A percentile compares a stretch with the other conserved stretches of the same genome.
These are phyloP conservation scores for Bufo gargarizans DNA, from an alignment of 2,113 vertebrate species.

Conservation along the genomic window DNA sequence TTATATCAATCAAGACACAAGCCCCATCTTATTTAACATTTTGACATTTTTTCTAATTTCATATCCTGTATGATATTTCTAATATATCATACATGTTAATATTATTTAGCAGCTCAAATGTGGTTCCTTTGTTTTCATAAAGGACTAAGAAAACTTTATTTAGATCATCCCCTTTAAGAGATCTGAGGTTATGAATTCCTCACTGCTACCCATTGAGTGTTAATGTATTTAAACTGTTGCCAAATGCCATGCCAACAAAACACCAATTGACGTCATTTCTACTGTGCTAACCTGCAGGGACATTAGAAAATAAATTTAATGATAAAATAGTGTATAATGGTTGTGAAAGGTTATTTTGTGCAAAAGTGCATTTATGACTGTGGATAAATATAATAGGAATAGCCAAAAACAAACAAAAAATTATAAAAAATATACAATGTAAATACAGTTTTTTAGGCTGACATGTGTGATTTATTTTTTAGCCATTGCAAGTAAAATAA, in stretches of 20 bases:
- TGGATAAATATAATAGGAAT: not conserved
- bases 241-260: slow-evolving; percentile 32
- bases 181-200: slow-evolving; percentile 10
- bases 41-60: too few relatives aligned
- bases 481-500: not conserved
- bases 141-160: not conserved
- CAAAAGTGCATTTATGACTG: not conserved
- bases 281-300: slow-evolving; percentile 22
- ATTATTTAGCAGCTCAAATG: not conserved
- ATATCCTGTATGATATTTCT: too few relatives aligned
- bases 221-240: slow-evolving; percentile 32
- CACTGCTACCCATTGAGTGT: slow-evolving; percentile 5
- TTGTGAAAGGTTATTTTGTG: slow-evolving; percentile 7
- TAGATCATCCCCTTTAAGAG: not conserved
- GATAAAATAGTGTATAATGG: not conserved
- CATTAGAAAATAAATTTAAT: not conserved
- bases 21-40: too few relatives aligned
- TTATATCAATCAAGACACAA: too few relatives aligned
- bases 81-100: too few relatives aligned
- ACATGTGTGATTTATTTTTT: not conserved
- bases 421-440: not conserved
- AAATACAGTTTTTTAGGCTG: not conserved
- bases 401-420: not conserved
- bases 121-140: not conserved
- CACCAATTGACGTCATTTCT: slow-evolving; percentile 23